Percentiles rank a stretch among this genome's conserved stretches.
Conservation (phyloP, 2,888 invertebrate genomes). For the Drosophila sordidapex region DNA sequence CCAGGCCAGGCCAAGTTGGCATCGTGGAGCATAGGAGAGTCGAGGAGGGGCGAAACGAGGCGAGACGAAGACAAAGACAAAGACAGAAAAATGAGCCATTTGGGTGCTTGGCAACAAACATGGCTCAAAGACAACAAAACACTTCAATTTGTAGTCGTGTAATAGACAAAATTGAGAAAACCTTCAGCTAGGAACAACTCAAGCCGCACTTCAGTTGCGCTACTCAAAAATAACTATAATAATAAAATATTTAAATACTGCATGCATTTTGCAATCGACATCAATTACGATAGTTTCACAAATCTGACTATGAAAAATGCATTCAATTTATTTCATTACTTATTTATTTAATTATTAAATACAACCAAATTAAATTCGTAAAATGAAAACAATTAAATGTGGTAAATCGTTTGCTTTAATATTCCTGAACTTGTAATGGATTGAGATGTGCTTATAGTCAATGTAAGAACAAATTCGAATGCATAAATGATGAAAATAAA, state of each 20-base stretch:
- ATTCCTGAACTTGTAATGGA: background rate
- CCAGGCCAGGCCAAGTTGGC: constrained; percentile 15
- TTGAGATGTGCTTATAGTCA: background rate
- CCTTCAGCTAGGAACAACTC: constrained; percentile 25
- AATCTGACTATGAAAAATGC: background rate
- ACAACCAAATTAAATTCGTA: background rate
- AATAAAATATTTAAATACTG: background rate
- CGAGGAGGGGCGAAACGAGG: background rate
- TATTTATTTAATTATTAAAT: too few relatives aligned
- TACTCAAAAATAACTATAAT: background rate
- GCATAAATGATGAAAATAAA: background rate
- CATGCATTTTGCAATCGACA: background rate
- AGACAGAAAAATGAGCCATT: constrained; percentile 53
- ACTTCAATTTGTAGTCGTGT: constrained; percentile 66
- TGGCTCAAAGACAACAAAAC: constrained; percentile 55
- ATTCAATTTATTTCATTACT: background rate
- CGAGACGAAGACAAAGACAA: constrained; percentile 9
- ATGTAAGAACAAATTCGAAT: background rate
- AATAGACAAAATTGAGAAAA: constrained; percentile 64
- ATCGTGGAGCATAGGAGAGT: background rate
- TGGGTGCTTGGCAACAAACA: constrained; percentile 73
- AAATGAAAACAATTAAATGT: background rate
- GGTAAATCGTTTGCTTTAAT: background rate
- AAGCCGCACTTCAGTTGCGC: constrained; percentile 29
- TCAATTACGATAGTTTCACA: background rate